Conservation (phyloP, 2,888 invertebrate genomes). For the Oxyteleia sp. region DNA sequence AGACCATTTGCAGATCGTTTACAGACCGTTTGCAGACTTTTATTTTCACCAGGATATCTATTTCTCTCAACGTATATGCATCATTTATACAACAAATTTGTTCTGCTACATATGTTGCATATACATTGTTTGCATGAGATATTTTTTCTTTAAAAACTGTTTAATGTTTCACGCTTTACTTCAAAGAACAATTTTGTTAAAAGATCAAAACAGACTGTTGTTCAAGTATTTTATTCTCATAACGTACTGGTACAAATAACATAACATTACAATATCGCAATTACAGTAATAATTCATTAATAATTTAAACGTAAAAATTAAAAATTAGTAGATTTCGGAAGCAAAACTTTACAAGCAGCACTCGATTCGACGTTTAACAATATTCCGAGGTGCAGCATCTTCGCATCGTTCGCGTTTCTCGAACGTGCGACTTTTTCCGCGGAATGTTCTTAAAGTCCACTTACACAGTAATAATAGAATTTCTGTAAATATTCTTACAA, state of each 20-base stretch:
- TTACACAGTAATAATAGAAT: slow-evolving; percentile 1
- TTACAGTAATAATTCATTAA: slow-evolving; percentile 17
- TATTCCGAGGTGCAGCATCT: background rate
- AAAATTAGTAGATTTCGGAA: slow-evolving; percentile 9
- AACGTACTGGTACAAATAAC: slow-evolving; percentile 34
- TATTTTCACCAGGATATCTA: too few species aligned
- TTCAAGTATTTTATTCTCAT: slow-evolving; percentile 31
- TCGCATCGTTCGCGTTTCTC: too few species aligned
- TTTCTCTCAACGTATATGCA: too few species aligned
- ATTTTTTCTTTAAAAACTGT: too few species aligned
- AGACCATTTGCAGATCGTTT: too few species aligned
- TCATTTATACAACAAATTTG: too few species aligned
- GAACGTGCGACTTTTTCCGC: background rate
- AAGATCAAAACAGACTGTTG: background rate
- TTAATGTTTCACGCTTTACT: too few species aligned
- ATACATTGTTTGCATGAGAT: too few species aligned
- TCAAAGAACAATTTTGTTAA: too few species aligned
- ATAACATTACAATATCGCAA: slow-evolving; percentile 18
- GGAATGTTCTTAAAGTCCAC: slow-evolving; percentile 20
- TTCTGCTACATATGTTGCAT: too few species aligned
- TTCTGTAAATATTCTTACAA: slow-evolving; percentile 31
- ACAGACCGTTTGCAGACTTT: too few species aligned
- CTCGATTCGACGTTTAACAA: background rate
- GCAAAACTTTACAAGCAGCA: slow-evolving; percentile 25
- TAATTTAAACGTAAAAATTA: slow-evolving; percentile 16